These are phyloP conservation scores for Heloderma charlesbogerti DNA, from an alignment of 2,113 vertebrate species.

Conservation along the genomic window DNA sequence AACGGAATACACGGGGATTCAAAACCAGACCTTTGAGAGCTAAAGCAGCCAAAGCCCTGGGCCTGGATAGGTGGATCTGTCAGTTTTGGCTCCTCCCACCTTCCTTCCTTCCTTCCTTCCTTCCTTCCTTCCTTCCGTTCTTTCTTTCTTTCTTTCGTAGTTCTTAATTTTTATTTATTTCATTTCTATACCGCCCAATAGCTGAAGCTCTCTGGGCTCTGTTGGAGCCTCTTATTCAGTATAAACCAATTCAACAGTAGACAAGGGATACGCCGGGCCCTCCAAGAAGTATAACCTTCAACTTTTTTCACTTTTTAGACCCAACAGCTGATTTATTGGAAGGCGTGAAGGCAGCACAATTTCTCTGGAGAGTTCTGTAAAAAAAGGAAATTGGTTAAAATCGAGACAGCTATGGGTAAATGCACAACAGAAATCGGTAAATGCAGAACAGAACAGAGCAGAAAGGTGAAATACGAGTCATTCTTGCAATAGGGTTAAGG, in stretches of 20 bases:
- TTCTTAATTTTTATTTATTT: too few species aligned
- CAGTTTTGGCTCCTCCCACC: too few species aligned
- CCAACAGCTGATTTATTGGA: background rate
- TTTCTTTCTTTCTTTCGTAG: too few species aligned
- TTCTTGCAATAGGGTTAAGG: background rate
- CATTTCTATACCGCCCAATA: too few species aligned
- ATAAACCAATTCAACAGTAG: background rate
- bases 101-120: too few species aligned
- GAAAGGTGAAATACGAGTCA: background rate
- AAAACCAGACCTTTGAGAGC: too few species aligned
- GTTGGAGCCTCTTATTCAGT: background rate
- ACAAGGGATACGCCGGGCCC: background rate
- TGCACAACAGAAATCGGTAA: background rate
- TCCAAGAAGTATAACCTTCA: background rate
- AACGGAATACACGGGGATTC: too few species aligned
- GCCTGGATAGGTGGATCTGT: too few species aligned
- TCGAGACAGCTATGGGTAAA: background rate
- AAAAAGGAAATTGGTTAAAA: background rate
- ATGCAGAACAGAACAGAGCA: background rate
- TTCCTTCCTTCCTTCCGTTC: too few species aligned
- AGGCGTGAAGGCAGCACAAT: background rate
- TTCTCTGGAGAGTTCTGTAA: background rate
- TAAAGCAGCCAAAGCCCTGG: too few species aligned
- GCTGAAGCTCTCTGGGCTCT: background rate
- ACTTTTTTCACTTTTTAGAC: background rate